These are phyloP conservation scores for Choristoneura rosaceana DNA, from an alignment of 2,888 invertebrate genomes.

Conservation along the genomic window DNA sequence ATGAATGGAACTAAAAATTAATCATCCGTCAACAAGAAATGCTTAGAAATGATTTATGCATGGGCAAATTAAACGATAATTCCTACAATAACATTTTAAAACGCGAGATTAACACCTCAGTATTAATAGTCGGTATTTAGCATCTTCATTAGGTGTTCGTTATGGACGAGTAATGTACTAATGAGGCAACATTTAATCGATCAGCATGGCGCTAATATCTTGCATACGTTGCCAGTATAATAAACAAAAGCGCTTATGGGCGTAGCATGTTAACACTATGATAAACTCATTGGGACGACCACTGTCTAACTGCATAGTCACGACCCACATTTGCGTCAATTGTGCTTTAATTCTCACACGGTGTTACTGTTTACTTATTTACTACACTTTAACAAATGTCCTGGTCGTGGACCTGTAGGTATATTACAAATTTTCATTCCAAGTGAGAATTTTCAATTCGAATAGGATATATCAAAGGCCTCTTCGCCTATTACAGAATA, in stretches of 20 bases:
- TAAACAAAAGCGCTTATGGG: conserved; percentile 45
- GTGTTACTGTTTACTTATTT: background rate
- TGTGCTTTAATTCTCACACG: conserved; percentile 1
- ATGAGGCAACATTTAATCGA: conserved; percentile 29
- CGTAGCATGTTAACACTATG: conserved; percentile 42
- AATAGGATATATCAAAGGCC: no score
- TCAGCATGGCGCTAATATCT: conserved; percentile 56
- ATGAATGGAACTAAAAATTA: background rate
- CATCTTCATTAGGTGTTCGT: conserved; percentile 35
- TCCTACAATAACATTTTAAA: conserved; percentile 17
- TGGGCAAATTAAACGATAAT: conserved; percentile 15
- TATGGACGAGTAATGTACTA: conserved; percentile 25
- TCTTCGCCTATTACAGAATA: no score
- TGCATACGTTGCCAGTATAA: conserved; percentile 53
- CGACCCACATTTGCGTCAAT: conserved; percentile 45
- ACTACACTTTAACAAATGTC: no score
- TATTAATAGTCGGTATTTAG: conserved; percentile 37
- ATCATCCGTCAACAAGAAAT: background rate
- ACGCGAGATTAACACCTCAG: conserved; percentile 25
- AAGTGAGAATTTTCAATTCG: background rate
- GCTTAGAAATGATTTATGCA: background rate
- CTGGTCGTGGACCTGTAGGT: no score
- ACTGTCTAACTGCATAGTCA: conserved; percentile 50
- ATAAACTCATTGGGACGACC: conserved; percentile 35
- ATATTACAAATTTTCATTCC: no score